phyloP scores from a whole-genome alignment of 2,113 vertebrate species.

The Muntiacus reevesi region DNA sequence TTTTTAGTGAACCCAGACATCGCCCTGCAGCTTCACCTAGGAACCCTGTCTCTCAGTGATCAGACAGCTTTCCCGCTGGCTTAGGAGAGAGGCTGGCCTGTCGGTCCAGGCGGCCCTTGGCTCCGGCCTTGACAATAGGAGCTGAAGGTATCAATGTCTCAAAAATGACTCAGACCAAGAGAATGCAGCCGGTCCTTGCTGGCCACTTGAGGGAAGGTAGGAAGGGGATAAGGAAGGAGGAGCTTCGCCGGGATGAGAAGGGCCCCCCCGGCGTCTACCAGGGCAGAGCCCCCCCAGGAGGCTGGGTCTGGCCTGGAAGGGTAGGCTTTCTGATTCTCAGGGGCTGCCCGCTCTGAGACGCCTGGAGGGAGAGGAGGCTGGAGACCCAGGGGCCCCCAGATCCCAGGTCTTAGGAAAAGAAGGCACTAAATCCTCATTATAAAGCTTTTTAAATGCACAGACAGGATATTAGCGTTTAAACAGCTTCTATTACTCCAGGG shows the following conservation, averaged over 20 bases:
- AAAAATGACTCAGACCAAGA: background rate
- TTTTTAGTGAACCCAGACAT: background rate
- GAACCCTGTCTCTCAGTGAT: accelerated
- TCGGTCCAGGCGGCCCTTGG: background rate
- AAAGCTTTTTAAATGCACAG: slow-evolving; percentile 70
- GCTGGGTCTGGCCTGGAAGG: background rate
- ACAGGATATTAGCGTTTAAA: slow-evolving; percentile 66
- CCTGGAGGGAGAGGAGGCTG: background rate
- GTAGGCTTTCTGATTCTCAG: background rate
- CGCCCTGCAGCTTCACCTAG: accelerated
- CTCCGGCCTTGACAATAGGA: background rate
- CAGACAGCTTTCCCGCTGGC: background rate
- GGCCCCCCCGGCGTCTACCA: background rate
- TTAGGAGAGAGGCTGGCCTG: accelerated
- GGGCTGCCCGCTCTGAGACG: background rate
- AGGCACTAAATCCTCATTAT: slow-evolving; percentile 58
- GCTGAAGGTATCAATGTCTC: accelerated
- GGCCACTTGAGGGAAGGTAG: background rate
- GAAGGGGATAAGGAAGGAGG: background rate
- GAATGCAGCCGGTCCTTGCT: accelerated
- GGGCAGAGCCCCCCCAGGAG: background rate
- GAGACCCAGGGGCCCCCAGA: background rate
- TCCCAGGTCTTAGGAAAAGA: background rate
- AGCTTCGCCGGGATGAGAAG: accelerated
- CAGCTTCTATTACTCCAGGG: slow-evolving; percentile 71